Evolutionary conservation across 2,888 invertebrate species (phyloP).

Genomic region (Mythimna lalbum): DNA sequence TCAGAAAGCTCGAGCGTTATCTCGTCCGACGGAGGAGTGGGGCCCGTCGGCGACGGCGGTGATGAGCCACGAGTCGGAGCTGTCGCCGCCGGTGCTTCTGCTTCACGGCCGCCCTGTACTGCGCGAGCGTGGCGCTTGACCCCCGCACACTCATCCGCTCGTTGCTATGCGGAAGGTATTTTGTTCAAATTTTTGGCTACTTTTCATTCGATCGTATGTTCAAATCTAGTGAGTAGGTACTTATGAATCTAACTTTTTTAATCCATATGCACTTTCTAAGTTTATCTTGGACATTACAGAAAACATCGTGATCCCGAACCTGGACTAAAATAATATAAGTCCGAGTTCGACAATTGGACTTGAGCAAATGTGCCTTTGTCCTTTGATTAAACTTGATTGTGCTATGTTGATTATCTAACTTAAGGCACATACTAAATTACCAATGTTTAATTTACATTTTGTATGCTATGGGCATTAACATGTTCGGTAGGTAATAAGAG

Average conservation of each 20-base stretch:
- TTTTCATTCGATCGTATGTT: neutral
- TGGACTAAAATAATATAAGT: neutral
- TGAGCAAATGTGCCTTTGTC: neutral
- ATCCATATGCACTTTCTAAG: neutral
- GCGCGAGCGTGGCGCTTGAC: slow-evolving; percentile 90
- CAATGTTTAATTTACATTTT: neutral
- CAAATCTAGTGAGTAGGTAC: neutral
- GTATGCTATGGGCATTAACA: neutral
- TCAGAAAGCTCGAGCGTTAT: slow-evolving; percentile 91
- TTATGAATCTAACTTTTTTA: neutral
- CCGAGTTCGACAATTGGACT: neutral
- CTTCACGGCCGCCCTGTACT: slow-evolving; percentile 89
- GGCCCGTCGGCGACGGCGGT: slow-evolving; percentile 93
- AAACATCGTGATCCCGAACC: neutral
- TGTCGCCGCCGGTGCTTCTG: slow-evolving; percentile 87
- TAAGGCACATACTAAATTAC: neutral
- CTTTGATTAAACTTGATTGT: neutral
- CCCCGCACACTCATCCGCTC: slow-evolving; percentile 85
- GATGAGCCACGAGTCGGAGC: slow-evolving; percentile 87
- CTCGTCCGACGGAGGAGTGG: slow-evolving; percentile 94
- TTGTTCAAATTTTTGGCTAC: neutral
- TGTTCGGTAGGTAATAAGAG: slow-evolving; percentile 11
- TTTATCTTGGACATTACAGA: neutral
- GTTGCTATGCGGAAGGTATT: slow-evolving; percentile 82
- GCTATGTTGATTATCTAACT: neutral